These are phyloP conservation scores for Prunella fulvescens DNA, from an alignment of 2,113 vertebrate genomes.

Conservation along the genomic window DNA sequence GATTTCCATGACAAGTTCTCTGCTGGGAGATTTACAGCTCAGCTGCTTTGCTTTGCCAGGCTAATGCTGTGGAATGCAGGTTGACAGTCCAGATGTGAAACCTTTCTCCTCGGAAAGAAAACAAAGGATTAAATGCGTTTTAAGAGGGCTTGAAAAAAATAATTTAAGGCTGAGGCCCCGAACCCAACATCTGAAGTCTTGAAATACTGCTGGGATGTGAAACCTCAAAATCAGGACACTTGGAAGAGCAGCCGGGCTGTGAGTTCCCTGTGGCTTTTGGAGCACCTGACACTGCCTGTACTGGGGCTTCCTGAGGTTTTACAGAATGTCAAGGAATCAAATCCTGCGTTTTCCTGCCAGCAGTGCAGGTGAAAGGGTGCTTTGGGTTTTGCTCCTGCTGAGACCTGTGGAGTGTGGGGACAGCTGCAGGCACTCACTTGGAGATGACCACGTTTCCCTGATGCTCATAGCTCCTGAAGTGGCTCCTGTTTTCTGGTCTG, in stretches of 20 bases:
- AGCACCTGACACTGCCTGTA: background rate
- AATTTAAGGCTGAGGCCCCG: conserved; percentile 20
- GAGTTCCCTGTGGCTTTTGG: background rate
- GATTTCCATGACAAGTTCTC: conserved; percentile 64
- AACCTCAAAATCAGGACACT: background rate
- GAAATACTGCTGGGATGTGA: background rate
- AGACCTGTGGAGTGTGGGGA: fast-evolving
- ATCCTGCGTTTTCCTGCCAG: background rate
- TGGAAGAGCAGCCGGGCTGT: background rate
- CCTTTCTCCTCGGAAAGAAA: conserved; percentile 49
- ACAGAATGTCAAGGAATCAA: background rate
- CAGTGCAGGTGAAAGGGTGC: background rate
- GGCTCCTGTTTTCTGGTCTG: background rate
- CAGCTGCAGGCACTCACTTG: fast-evolving
- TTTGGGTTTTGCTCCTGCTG: background rate
- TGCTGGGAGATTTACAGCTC: conserved; percentile 72
- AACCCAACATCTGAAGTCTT: background rate
- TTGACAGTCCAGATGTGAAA: conserved; percentile 69
- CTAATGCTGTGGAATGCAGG: conserved; percentile 66
- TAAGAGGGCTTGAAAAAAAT: conserved; percentile 40
- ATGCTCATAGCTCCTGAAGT: fast-evolving
- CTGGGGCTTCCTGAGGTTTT: background rate
- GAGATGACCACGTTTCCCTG: fast-evolving
- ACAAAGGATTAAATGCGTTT: conserved; percentile 59
- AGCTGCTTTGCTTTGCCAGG: conserved; percentile 65